Percentiles rank a stretch among this genome's conserved stretches.
Evolutionary conservation across 23 tunicate species (phyloP).

Genomic region (Ciona savignyi): DNA sequence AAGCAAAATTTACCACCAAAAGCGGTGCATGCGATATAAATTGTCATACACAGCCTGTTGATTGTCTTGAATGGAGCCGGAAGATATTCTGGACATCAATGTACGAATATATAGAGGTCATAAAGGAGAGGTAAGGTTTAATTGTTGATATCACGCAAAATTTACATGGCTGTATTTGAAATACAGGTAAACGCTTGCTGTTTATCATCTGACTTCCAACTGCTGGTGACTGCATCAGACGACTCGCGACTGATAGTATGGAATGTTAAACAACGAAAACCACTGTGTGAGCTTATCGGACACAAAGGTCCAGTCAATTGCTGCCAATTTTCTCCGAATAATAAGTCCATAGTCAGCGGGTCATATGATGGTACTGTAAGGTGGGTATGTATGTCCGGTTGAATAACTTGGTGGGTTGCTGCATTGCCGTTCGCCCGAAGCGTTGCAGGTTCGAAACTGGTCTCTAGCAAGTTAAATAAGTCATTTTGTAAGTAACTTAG

Average conservation of each 20-base stretch:
- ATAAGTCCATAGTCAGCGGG: conserved; percentile 65
- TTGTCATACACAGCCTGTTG: too few relatives aligned
- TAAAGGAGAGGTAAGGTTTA: conserved; percentile 38
- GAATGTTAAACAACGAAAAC: conserved; percentile 37
- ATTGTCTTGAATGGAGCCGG: not conserved
- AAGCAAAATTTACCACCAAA: too few relatives aligned
- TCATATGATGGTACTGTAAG: conserved; percentile 59
- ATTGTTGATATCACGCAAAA: not conserved
- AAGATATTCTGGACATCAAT: not conserved
- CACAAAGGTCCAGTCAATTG: conserved; percentile 73
- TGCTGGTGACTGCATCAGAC: conserved; percentile 71
- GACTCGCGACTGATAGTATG: conserved; percentile 56
- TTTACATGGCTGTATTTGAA: too few relatives aligned
- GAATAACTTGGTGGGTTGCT: not conserved
- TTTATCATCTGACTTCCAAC: conserved; percentile 40
- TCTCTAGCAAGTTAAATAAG: too few relatives aligned
- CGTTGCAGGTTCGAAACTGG: too few relatives aligned
- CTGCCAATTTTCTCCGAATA: conserved; percentile 55
- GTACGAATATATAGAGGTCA: conserved; percentile 43
- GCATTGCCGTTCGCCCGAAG: too few relatives aligned
- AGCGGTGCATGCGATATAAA: not conserved
- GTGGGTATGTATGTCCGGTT: not conserved
- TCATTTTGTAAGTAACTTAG: not conserved
- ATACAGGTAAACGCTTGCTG: conserved; percentile 74
- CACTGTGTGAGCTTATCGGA: conserved; percentile 45